A percentile compares a stretch with the other conserved stretches of the same genome.
Evolutionary conservation across 1,140 invertebrate species (phyloP).

Genomic region (Portunus trituberculatus): DNA sequence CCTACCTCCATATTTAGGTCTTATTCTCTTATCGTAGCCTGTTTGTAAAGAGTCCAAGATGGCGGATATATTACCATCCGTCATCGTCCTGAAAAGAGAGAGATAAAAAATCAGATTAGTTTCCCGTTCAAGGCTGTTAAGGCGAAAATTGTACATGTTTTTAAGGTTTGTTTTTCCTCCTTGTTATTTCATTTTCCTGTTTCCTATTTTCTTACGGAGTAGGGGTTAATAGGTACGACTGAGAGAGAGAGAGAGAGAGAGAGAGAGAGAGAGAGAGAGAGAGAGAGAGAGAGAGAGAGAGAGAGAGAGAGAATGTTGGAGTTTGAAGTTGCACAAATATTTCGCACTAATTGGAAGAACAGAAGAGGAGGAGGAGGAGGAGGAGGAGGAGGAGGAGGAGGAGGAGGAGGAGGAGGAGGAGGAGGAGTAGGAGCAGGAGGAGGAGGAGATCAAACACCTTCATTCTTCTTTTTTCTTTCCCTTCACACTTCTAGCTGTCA

Average conservation of each 20-base stretch:
- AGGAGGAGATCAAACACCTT: not conserved
- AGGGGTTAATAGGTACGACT: not conserved
- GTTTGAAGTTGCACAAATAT: not conserved
- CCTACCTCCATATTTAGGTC: conserved; percentile 98
- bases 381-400: not conserved
- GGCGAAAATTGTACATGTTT: no score
- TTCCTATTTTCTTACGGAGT: no score
- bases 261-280: conserved; percentile 40
- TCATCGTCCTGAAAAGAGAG: conserved; percentile 72
- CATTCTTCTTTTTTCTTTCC: no score
- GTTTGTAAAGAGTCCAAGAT: conserved; percentile 95
- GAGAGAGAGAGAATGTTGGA: no score
- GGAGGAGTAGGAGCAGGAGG: conserved; percentile 32
- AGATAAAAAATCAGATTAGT: conserved; percentile 36
- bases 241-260: conserved; percentile 46
- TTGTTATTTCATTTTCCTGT: no score
- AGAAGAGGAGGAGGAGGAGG: not conserved
- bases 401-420: conserved; percentile 43
- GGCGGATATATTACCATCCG: conserved; percentile 93
- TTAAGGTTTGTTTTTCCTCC: no score
- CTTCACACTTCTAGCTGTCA: no score
- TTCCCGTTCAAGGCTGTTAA: no score
- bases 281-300: conserved; percentile 42
- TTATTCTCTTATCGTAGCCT: conserved; percentile 98
- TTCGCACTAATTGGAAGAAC: not conserved